Base-by-base conservation (phyloP, 2,797 vertebrate species). In the Alca torda region DNA sequence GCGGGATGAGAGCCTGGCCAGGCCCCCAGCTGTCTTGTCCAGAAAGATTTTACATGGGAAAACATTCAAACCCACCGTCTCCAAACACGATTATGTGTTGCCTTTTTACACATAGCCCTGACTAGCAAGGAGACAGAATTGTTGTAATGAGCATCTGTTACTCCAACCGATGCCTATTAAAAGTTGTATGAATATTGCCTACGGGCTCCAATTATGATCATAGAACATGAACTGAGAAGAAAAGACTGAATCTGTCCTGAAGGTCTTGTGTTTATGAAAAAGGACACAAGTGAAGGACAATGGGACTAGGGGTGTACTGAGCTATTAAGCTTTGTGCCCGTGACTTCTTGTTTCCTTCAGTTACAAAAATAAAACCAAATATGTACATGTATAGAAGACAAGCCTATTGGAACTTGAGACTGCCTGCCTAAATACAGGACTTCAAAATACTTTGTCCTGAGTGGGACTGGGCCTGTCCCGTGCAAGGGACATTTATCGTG, bases 151-250 rank as follows among this genome's bases (percentile, higher is more conserved):
- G n/a, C 18, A 26, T 41, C 45, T 74, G 16, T 65, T 84, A 53
- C 31, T 73, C 45, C 43, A 72, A 79, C 9, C 1, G 4, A 65
- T 76, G 39, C 56, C 60, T 85, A 21, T 73, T 63, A 53, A 26
- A 80, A 85, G 43, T 16, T 57, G 24, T 46, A 63, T 13, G 16
- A 86, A 39, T 68, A 33, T 59, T 74, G 56, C 53, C 72, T 56
- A 26, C 0, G 0, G 57, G 39, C 25, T 80, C 33, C 61, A 53
- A 1, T 83, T 67, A 48, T 7, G n/a, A 30, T 33, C 4, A 1
- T 16, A 50, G 31, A 63, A 54, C 39, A 11, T n/a, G 39, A 92
- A 83, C 59, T 53, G 35, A 81, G 43, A 78, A 46, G 26, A 72
- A 67, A 81, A 72, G 17, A 60, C 13, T 54, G 24, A 74, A 30